A percentile compares a stretch with the other conserved stretches of the same genome.
These are phyloP conservation scores for Plagodis dolabraria DNA, from an alignment of 2,888 invertebrate species.

Conservation along the genomic window DNA sequence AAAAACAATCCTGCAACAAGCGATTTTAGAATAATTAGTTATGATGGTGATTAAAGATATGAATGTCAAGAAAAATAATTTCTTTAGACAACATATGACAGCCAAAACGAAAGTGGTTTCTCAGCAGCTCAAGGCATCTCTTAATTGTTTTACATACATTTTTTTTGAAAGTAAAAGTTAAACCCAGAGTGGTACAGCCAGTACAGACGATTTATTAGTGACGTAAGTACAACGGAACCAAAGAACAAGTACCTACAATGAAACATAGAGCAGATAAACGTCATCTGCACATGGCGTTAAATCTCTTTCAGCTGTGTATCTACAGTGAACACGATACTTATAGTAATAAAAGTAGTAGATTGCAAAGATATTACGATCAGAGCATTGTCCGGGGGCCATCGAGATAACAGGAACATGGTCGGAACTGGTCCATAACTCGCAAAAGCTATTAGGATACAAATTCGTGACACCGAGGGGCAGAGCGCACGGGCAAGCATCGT, in stretches of 20 bases:
- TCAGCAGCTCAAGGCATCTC: slow-evolving; percentile 17
- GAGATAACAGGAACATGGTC: slow-evolving; percentile 45
- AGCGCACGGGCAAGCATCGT: slow-evolving; percentile 41
- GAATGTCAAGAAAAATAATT: slow-evolving; percentile 1
- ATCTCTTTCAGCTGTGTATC: slow-evolving; percentile 22
- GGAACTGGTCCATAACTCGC: slow-evolving; percentile 47
- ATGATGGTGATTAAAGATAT: slow-evolving; percentile 1
- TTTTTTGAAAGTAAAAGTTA: slow-evolving; percentile 26
- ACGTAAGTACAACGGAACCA: slow-evolving; percentile 14
- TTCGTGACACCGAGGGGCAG: slow-evolving; percentile 70
- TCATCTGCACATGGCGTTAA: slow-evolving; percentile 28
- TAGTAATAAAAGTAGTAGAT: slow-evolving; percentile 33
- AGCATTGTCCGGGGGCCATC: slow-evolving; percentile 32
- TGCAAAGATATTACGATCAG: slow-evolving; percentile 32
- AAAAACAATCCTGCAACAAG: too few species aligned
- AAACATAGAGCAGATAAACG: slow-evolving; percentile 20
- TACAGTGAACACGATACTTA: slow-evolving; percentile 19
- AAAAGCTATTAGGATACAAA: slow-evolving; percentile 56
- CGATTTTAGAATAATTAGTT: too few species aligned
- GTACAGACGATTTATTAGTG: slow-evolving; percentile 9
- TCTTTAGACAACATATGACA: slow-evolving; percentile 9
- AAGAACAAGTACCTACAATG: too few species aligned
- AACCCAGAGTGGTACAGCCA: slow-evolving; percentile 13
- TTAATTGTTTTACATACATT: slow-evolving; percentile 22
- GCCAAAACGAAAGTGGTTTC: slow-evolving; percentile 23